These are phyloP conservation scores for Criorhina ranunculi DNA, from an alignment of 2,888 invertebrate species.

Conservation along the genomic window DNA sequence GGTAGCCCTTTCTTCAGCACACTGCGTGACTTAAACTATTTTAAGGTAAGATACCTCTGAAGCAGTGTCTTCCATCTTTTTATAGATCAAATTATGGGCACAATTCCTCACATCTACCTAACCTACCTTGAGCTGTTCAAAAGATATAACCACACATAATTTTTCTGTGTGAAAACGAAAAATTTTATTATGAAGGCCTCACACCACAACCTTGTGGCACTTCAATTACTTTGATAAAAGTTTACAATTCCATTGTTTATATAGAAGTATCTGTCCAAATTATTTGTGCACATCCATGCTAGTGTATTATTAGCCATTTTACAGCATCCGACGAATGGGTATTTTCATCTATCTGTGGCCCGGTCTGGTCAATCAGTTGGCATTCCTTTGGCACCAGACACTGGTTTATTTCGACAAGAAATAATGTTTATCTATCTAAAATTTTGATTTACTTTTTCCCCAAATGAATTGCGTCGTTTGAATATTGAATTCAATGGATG, in stretches of 20 bases:
- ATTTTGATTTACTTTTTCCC: conserved; percentile 57
- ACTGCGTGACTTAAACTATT: too few species aligned
- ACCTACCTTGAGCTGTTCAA: too few species aligned
- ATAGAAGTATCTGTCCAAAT: background rate
- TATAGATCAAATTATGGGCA: too few species aligned
- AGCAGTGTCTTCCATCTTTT: too few species aligned
- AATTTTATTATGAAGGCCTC: too few species aligned
- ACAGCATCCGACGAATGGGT: conserved; percentile 16
- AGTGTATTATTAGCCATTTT: background rate
- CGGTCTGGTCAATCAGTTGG: background rate
- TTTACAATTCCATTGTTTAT: background rate
- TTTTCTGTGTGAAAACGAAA: too few species aligned
- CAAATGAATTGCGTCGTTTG: conserved; percentile 32
- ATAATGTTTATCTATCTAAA: conserved; percentile 44
- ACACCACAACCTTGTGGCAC: background rate
- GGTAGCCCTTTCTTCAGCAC: too few species aligned
- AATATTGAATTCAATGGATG: conserved; percentile 6
- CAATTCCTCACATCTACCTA: too few species aligned
- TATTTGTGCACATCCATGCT: background rate
- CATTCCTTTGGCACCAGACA: background rate
- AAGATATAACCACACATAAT: too few species aligned
- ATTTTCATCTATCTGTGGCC: conserved; percentile 34
- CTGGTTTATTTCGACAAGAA: background rate
- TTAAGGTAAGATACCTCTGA: too few species aligned
- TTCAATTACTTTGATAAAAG: background rate